Evolutionary conservation across 1,140 invertebrate species (phyloP), one percentile per base, ranked within the genome.

Genomic region (Harlomillsia oculata): DNA sequence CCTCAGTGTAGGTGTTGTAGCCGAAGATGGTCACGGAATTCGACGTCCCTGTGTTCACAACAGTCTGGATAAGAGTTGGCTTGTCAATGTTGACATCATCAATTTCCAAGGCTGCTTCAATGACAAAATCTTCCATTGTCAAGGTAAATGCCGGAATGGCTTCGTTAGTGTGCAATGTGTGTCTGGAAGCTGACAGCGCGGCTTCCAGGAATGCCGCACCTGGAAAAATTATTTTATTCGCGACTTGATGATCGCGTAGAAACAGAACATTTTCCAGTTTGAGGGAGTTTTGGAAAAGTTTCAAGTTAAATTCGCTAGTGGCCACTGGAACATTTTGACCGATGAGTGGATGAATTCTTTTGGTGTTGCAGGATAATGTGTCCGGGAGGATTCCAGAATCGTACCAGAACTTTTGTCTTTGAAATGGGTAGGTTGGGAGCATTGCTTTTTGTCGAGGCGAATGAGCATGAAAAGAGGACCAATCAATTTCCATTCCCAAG

Each of bases 361-460:
- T 30, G 3, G 9, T 16, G n/a, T 32, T 1, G 14, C 43, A 43
- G 18, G 32, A 23, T 9, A 48, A 1, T 13, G 5, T 36, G 29
- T 32, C 8, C 20, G 14, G 1, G 9, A 9, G 23, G 21, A 44
- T 13, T n/a, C 6, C 5, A 45, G 20, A 30, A n/a, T 25, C 3
- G 25, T 28, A 28, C 43, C 43, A 45, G 44, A 21, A 56, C 14
- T 28, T n/a, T 11, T 20, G 30, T 28, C 36, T 46, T 39, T 46
- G 43, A 25, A 59, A 59, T 2, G 51, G 51, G 29, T 59, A 59
- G 11, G 20, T 26, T 4, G 57, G 57, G 9, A 59, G 44, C 3
- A 16, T 20, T 0, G 49, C 5, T 32, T 54, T 59, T 34, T 39
- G 43, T 11, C 57, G 21, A 5, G 14, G 13, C 14, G 39, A 54